Percentiles rank a stretch among this genome's conserved stretches.
These are phyloP conservation scores for Neoaliturus tenellus DNA, from an alignment of 2,888 invertebrate genomes.

Conservation along the genomic window DNA sequence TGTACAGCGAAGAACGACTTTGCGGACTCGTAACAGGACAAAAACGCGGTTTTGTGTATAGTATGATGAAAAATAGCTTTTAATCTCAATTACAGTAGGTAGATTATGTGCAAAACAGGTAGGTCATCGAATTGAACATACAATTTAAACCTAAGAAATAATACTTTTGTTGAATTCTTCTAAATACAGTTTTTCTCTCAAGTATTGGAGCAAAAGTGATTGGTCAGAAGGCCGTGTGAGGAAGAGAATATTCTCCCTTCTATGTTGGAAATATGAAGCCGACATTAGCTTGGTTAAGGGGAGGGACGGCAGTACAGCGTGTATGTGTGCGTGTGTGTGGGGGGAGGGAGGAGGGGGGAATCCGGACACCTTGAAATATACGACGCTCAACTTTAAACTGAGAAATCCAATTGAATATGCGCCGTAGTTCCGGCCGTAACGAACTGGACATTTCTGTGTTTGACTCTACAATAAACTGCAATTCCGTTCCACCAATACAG, in stretches of 20 bases:
- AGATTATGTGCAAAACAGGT: too few species aligned
- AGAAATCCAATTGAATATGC: constrained; percentile 42
- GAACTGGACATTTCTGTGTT: neutral
- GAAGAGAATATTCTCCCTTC: constrained; percentile 16
- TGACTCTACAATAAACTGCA: too few species aligned
- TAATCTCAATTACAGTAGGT: too few species aligned
- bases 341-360: constrained; percentile 14
- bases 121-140: too few species aligned
- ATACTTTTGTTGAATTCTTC: too few species aligned
- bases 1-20: too few species aligned
- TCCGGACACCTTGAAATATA: constrained; percentile 48
- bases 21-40: too few species aligned
- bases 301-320: neutral
- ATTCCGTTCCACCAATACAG: too few species aligned
- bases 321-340: too few species aligned
- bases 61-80: too few species aligned
- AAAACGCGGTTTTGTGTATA: too few species aligned
- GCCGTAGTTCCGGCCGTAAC: neutral
- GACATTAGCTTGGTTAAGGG: constrained; percentile 22
- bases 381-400: constrained; percentile 50
- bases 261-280: constrained; percentile 28
- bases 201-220: neutral
- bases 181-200: neutral
- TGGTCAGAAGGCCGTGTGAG: neutral
- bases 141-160: too few species aligned